Base-by-base conservation (phyloP, 1,140 invertebrate genomes). In the Caenorhabditis tropicalis region DNA sequence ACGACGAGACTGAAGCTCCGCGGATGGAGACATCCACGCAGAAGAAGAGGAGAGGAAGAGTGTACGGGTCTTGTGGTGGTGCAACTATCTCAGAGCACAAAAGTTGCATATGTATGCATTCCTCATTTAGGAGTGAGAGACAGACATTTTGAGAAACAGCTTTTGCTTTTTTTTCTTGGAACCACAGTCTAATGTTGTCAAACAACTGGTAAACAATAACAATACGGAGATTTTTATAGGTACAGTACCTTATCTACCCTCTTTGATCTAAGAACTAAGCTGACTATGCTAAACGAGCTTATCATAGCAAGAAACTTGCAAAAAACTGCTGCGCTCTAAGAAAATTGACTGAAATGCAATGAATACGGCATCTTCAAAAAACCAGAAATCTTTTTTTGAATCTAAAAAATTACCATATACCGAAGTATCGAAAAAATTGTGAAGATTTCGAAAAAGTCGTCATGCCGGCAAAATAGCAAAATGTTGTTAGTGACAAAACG, bases 31-130 rank as follows among this genome's bases (percentile, higher is more conserved):
- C 65, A 74, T 74, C 36, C 65, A 46, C n/a, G 65, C 21, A 65
- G n/a, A 21, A 27, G 15, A 5, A 24, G 53, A 58, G 24, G 16
- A 74, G 53, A 65, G 31, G 29, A 65, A 33, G 33, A 46, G 65
- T 43, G 65, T 74, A 74, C 65, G 65, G 58, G 36, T 36, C 19
- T 43, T 43, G 65, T 74, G 65, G 65, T 74, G 65, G 65, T 74
- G 36, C 65, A 74, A 74, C 33, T 74, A 74, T 74, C 65, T 74
- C 65, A 65, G 58, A 33, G 58, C 58, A 74, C 65, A 74, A 74
- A 43, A 74, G 65, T 74, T 74, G 65, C 65, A 74, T 74, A 74
- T 74, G 36, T 39, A 74, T 43, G 36, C 36, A 74, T 74, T 39
- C 65, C 33, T 74, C 36, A 39, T 43, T 74, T 74, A 24, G 21